Conservation (phyloP, 2,797 vertebrate species). For the Brotula barbata region DNA sequence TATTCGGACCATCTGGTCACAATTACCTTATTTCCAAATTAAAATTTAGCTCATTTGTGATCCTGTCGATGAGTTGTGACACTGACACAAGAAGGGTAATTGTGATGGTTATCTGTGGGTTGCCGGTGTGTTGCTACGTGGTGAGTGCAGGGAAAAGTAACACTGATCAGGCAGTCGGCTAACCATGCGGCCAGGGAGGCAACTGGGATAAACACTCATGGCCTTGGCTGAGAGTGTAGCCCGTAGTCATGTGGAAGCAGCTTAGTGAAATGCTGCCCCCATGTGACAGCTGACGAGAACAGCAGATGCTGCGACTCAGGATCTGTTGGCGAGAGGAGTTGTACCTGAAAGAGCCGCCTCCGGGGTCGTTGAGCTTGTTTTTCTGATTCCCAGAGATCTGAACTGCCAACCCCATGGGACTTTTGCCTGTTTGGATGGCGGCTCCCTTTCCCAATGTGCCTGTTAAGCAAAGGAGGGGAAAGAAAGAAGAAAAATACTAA, state of each 20-base stretch:
- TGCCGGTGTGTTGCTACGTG: slow-evolving; percentile 60
- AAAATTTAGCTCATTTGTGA: slow-evolving; percentile 72
- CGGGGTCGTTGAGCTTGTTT: slow-evolving; percentile 87
- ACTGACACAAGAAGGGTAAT: slow-evolving; percentile 61
- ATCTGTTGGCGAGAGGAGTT: slow-evolving; percentile 32
- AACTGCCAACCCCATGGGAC: slow-evolving; percentile 79
- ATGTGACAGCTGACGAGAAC: slow-evolving; percentile 74
- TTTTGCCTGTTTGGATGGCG: slow-evolving; percentile 80
- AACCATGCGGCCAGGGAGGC: slow-evolving; percentile 58
- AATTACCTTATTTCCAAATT: slow-evolving; percentile 75
- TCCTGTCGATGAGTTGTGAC: slow-evolving; percentile 65
- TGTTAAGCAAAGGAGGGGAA: slow-evolving; percentile 68
- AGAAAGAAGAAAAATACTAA: slow-evolving; percentile 48
- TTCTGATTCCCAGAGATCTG: slow-evolving; percentile 89
- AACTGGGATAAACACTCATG: slow-evolving; percentile 61
- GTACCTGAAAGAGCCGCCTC: slow-evolving; percentile 88
- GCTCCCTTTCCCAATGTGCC: slow-evolving; percentile 83
- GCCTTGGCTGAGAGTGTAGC: slow-evolving; percentile 74
- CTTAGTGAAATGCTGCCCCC: slow-evolving; percentile 90
- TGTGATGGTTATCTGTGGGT: slow-evolving; percentile 61
- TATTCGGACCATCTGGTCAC: slow-evolving; percentile 75
- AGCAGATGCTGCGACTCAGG: slow-evolving; percentile 14
- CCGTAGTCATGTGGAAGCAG: slow-evolving; percentile 64
- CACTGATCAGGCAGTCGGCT: slow-evolving; percentile 63
- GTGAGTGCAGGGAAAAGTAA: slow-evolving; percentile 46